phyloP scores from a whole-genome alignment of 2,113 vertebrate species.

The Lutjanus erythropterus region DNA sequence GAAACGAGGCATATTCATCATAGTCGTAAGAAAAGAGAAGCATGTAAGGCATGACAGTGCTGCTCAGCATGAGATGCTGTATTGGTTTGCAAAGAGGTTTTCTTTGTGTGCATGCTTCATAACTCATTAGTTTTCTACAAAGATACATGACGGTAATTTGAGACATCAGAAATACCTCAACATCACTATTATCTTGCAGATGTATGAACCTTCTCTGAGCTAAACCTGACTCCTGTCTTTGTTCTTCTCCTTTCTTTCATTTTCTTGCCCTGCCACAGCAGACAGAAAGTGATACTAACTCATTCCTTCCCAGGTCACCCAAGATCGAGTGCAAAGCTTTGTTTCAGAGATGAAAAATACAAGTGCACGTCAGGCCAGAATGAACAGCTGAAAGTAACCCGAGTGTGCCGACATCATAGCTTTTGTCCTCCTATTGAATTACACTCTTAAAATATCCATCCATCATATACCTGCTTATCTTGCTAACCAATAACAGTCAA shows the following conservation, averaged over 20 bases:
- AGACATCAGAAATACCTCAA: constrained; percentile 38
- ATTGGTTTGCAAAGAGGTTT: constrained; percentile 49
- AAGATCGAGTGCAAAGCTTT: constrained; percentile 49
- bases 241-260: constrained; percentile 37
- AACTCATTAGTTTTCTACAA: constrained; percentile 54
- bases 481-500: constrained; percentile 17
- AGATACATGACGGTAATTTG: constrained; percentile 51
- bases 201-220: constrained; percentile 46
- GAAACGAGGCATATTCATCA: constrained; percentile 53
- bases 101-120: constrained; percentile 49
- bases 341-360: constrained; percentile 64
- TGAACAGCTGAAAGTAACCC: constrained; percentile 43
- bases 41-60: constrained; percentile 39
- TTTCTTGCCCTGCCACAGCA: constrained; percentile 43
- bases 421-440: constrained; percentile 48
- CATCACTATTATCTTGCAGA: constrained; percentile 44
- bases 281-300: constrained; percentile 43
- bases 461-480: constrained; percentile 4
- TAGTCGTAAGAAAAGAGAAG: constrained; percentile 42
- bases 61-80: constrained; percentile 40
- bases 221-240: constrained; percentile 56
- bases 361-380: constrained; percentile 35
- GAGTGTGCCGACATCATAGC: constrained; percentile 12
- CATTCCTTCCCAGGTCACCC: constrained; percentile 31
- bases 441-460: constrained; percentile 20